These are phyloP conservation scores for Adelognathus sp. DNA, from an alignment of 2,888 invertebrate species.

Conservation along the genomic window DNA sequence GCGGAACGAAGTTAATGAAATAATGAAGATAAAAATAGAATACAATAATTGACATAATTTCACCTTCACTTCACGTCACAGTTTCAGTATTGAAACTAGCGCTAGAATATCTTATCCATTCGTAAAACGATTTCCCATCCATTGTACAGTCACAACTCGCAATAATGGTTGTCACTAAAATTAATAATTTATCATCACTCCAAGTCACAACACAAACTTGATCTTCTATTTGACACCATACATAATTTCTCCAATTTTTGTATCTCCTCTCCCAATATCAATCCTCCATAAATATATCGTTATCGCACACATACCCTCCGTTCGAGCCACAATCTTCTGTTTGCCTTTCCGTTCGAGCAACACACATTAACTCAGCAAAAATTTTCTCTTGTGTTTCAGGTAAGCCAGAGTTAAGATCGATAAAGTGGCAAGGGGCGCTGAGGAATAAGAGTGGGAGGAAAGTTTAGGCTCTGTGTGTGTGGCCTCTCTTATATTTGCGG, in stretches of 20 bases:
- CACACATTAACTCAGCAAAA: conserved; percentile 62
- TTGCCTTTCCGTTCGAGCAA: conserved; percentile 51
- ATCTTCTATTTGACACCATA: neutral
- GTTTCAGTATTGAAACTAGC: too few species aligned
- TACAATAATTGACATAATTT: too few species aligned
- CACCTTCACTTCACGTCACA: too few species aligned
- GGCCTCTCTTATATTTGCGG: conserved; percentile 72
- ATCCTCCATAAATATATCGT: neutral
- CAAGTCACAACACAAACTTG: neutral
- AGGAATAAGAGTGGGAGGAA: conserved; percentile 2
- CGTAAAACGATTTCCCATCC: too few species aligned
- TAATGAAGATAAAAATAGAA: too few species aligned
- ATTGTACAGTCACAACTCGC: too few species aligned
- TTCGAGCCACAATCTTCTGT: conserved; percentile 47
- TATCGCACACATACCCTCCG: conserved; percentile 4
- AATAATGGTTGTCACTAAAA: too few species aligned
- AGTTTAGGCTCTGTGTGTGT: conserved; percentile 16
- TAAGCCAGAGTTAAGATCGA: conserved; percentile 68
- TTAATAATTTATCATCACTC: too few species aligned
- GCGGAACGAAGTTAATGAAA: too few species aligned
- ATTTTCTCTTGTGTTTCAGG: conserved; percentile 76
- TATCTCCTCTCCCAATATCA: neutral
- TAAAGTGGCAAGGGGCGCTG: neutral
- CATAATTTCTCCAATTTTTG: neutral
- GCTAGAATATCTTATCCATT: too few species aligned